Conservation (phyloP, 2,797 vertebrate genomes). For the Fistularia tabacaria region DNA sequence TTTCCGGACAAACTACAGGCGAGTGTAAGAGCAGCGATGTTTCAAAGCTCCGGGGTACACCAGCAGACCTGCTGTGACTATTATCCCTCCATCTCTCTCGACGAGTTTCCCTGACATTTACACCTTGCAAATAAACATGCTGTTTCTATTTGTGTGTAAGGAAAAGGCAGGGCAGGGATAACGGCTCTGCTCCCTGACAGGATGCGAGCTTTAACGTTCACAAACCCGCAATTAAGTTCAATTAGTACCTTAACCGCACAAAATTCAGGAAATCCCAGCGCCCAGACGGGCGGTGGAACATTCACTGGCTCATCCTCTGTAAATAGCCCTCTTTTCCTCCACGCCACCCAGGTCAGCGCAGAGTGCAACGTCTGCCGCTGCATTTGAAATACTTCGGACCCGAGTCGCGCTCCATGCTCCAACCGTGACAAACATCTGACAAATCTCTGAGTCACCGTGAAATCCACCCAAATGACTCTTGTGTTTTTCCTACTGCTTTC, state of each 20-base stretch:
- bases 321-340: not conserved
- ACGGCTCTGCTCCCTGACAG: conserved; percentile 32
- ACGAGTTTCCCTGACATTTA: conserved; percentile 41
- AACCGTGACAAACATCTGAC: conserved; percentile 40
- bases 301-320: conserved; percentile 14
- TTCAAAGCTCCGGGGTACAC: conserved; percentile 4
- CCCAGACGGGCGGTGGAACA: conserved; percentile 29
- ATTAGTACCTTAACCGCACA: conserved; percentile 37
- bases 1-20: no score
- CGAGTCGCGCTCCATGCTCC: no score
- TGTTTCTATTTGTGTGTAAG: conserved; percentile 47
- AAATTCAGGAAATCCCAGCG: conserved; percentile 47
- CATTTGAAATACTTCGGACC: no score
- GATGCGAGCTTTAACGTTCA: conserved; percentile 36
- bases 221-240: conserved; percentile 50
- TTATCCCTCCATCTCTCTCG: conserved; percentile 18
- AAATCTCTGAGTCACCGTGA: conserved; percentile 47
- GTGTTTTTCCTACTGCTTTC: conserved; percentile 22
- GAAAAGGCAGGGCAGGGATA: conserved; percentile 61
- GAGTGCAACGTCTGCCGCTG: conserved; percentile 15
- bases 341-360: not conserved
- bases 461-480: conserved; percentile 48
- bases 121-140: conserved; percentile 38
- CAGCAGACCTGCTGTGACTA: conserved; percentile 21
- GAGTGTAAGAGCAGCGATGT: no score